These are phyloP conservation scores for Cancer borealis DNA, from an alignment of 2,888 invertebrate genomes.

Conservation along the genomic window DNA sequence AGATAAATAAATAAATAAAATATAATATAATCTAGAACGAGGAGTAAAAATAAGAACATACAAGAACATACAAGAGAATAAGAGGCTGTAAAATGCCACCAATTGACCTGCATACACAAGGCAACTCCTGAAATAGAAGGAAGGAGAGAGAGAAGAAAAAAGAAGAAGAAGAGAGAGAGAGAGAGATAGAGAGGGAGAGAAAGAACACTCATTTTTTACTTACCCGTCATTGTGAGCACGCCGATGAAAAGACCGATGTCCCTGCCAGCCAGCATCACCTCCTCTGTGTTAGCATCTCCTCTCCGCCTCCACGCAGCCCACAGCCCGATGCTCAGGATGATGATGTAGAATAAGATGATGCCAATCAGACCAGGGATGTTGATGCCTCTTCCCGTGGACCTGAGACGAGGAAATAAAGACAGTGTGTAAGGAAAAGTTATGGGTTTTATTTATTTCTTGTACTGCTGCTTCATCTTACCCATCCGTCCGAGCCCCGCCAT, in stretches of 20 bases:
- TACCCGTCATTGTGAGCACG: constrained; percentile 96
- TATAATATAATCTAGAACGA: background rate
- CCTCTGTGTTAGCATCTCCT: constrained; percentile 85
- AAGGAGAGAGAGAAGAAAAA: too few relatives aligned
- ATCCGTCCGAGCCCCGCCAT: too few relatives aligned
- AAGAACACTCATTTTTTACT: background rate
- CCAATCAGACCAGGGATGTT: constrained; percentile 95
- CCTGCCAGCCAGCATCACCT: constrained; percentile 98
- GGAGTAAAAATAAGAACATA: background rate
- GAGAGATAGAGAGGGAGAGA: too few relatives aligned
- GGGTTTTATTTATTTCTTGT: too few relatives aligned
- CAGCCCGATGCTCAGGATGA: constrained; percentile 96
- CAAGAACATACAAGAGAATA: too few relatives aligned
- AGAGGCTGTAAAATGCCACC: too few relatives aligned
- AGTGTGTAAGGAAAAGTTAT: too few relatives aligned
- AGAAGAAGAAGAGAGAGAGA: too few relatives aligned
- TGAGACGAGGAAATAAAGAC: background rate
- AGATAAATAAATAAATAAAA: background rate
- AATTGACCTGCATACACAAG: too few relatives aligned
- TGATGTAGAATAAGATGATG: constrained; percentile 96
- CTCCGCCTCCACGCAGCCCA: constrained; percentile 97
- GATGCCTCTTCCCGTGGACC: constrained; percentile 79
- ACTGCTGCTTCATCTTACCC: too few relatives aligned
- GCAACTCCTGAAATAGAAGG: too few relatives aligned
- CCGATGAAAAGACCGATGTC: constrained; percentile 98